phyloP scores from a whole-genome alignment of 2,888 invertebrate genomes.

The Cheilosia vernalis region DNA sequence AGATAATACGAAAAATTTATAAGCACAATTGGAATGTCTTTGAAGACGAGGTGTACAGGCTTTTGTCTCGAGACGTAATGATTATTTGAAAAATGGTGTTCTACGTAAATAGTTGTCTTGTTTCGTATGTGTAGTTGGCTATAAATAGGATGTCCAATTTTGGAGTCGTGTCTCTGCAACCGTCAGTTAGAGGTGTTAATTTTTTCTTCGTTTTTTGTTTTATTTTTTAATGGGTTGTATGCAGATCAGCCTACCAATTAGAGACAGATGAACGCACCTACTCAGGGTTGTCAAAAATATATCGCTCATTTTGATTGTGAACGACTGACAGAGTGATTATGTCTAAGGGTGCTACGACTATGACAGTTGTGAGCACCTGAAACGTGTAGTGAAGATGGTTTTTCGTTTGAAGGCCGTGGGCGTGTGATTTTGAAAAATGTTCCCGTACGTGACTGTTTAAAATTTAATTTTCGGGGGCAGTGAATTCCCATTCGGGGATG shows the following conservation, averaged over 20 bases:
- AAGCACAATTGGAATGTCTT: slow-evolving; percentile 60
- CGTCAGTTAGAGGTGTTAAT: slow-evolving; percentile 48
- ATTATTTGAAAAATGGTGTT: slow-evolving; percentile 64
- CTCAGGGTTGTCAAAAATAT: slow-evolving; percentile 36
- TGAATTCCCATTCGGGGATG: slow-evolving; percentile 23
- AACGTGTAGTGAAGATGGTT: slow-evolving; percentile 38
- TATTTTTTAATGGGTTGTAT: slow-evolving; percentile 29
- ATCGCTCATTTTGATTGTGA: neutral
- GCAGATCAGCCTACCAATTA: slow-evolving; percentile 37
- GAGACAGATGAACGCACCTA: slow-evolving; percentile 35
- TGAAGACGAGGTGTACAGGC: slow-evolving; percentile 33
- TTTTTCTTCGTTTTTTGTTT: slow-evolving; percentile 38
- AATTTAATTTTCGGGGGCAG: neutral
- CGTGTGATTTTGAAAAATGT: neutral
- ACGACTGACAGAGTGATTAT: slow-evolving; percentile 56
- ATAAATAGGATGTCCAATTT: slow-evolving; percentile 42
- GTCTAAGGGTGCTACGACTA: slow-evolving; percentile 50
- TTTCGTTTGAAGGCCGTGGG: neutral
- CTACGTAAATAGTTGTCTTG: slow-evolving; percentile 33
- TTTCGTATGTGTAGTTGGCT: slow-evolving; percentile 4
- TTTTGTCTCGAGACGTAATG: slow-evolving; percentile 60
- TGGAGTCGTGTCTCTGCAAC: neutral
- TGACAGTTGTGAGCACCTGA: slow-evolving; percentile 60
- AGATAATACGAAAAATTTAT: slow-evolving; percentile 41
- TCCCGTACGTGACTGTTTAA: slow-evolving; percentile 35